Base-by-base conservation (phyloP, 2,797 vertebrate genomes). In the Micromesistius poutassou region DNA sequence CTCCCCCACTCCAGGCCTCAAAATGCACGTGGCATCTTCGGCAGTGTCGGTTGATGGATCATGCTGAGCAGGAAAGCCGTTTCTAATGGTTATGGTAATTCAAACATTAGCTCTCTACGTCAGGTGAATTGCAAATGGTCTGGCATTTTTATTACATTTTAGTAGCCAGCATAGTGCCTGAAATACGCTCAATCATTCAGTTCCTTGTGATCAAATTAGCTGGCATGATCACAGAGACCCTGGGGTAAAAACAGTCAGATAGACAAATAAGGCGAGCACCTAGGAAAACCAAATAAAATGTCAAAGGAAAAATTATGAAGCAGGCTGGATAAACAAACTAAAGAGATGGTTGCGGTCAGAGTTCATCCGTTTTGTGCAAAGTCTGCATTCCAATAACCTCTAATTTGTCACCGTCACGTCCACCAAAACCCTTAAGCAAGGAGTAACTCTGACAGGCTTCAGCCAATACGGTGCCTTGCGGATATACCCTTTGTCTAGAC, bases 101-200 rank as follows among this genome's bases (percentile, higher is more conserved):
- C 62, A 78, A 84, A 82, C 55, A 71, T 77, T 76, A 66, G 72
- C 30, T 77, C 70, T 35, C 74, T 1, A 13, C 85, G 82, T 87
- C 88, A 89, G 83, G 78, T 74, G 19, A 14, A 84, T 81, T 86
- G 33, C 88, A 87, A 89, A 62, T 86, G 8, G 73, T 22, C 76
- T 74, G 46, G 71, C 75, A 73, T 71, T 81, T 88, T 91, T 78
- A 90, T 81, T 72, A 82, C 16, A 87, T 72, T 82, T 88, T 86
- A 85, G 81, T 66, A 74, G 40, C 22, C 77, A 38, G 73, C 79
- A 76, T 50, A 74, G 14, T 76, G 62, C 86, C 74, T 77, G 86
- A 85, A 62, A 31, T 38, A 78, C 36, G 78, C 84, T 80, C 40
- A 87, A 89, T 89, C 90, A 86, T 71, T 85, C 79, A 14, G 36